phyloP scores from a whole-genome alignment of 2,113 vertebrate genomes.

The Boleophthalmus pectinirostris region DNA sequence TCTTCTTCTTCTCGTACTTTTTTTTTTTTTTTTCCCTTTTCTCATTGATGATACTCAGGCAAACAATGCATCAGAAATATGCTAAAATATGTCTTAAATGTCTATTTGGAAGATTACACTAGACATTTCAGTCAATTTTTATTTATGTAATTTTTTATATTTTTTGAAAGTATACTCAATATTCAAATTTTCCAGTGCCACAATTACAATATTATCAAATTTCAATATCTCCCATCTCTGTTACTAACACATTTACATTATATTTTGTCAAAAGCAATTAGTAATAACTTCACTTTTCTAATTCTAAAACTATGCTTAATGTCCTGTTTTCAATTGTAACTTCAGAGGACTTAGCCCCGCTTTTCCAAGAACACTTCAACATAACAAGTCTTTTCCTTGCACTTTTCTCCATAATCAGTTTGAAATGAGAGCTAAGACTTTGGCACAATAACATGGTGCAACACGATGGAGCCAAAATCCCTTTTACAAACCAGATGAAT shows the following conservation, averaged over 20 bases:
- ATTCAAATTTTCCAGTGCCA: too few relatives aligned
- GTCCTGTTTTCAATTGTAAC: constrained; percentile 23
- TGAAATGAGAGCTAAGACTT: constrained; percentile 58
- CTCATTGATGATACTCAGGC: too few relatives aligned
- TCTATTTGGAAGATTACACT: too few relatives aligned
- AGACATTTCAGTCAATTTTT: too few relatives aligned
- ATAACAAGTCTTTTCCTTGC: constrained; percentile 47
- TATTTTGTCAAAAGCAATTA: constrained; percentile 3
- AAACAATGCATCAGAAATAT: too few relatives aligned
- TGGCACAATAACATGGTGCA: constrained; percentile 51
- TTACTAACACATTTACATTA: background rate
- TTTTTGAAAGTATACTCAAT: too few relatives aligned
- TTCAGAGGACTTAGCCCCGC: constrained; percentile 25
- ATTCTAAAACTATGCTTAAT: constrained; percentile 15
- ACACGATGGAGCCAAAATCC: constrained; percentile 62
- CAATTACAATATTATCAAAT: background rate
- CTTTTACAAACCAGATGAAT: constrained; percentile 61
- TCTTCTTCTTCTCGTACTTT: too few relatives aligned
- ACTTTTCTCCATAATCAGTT: constrained; percentile 57
- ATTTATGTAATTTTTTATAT: too few relatives aligned
- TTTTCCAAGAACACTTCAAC: constrained; percentile 35
- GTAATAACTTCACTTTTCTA: background rate
- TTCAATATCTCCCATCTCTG: background rate
- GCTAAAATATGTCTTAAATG: too few relatives aligned
- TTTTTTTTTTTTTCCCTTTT: too few relatives aligned